These are phyloP conservation scores for Ophiodon elongatus DNA, from an alignment of 2,113 vertebrate genomes.

Conservation along the genomic window DNA sequence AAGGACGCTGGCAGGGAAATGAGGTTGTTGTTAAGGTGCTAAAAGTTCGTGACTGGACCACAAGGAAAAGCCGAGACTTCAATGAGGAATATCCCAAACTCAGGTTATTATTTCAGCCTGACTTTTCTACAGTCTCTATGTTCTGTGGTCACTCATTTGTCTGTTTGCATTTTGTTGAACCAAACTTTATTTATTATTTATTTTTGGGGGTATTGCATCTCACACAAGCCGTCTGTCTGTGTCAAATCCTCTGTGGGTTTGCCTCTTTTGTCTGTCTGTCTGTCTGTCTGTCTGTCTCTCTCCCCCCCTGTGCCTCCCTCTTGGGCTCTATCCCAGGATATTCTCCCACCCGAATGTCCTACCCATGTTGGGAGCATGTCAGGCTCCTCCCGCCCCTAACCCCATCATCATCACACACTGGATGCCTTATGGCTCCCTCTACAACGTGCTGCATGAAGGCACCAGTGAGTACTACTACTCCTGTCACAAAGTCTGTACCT, in stretches of 20 bases:
- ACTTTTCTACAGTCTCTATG: not conserved
- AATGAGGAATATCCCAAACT: conserved; percentile 97
- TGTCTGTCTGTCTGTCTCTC: conserved; percentile 50
- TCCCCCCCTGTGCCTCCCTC: conserved; percentile 29
- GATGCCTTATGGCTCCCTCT: conserved; percentile 98
- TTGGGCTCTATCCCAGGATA: conserved; percentile 87
- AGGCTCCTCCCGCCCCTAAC: conserved; percentile 92
- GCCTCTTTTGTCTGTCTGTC: conserved; percentile 24
- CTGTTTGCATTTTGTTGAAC: conserved; percentile 50
- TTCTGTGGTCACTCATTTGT: conserved; percentile 54
- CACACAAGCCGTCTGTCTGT: conserved; percentile 28
- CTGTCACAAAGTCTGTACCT: conserved; percentile 40
- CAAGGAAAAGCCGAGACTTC: conserved; percentile 96
- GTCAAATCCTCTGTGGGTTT: conserved; percentile 49
- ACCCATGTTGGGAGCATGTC: conserved; percentile 95
- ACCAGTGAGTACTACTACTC: conserved; percentile 90
- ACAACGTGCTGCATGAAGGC: conserved; percentile 97
- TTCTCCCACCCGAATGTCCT: conserved; percentile 98
- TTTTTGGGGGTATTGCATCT: conserved; percentile 38
- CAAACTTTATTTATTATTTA: conserved; percentile 38
- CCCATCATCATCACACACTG: conserved; percentile 96
- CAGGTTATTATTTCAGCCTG: conserved; percentile 82
- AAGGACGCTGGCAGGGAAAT: conserved; percentile 96
- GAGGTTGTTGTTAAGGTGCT: conserved; percentile 94
- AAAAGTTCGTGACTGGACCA: conserved; percentile 97